These are phyloP conservation scores for Trichoplusia ni DNA, from an alignment of 1,140 invertebrate species.

Conservation along the genomic window DNA sequence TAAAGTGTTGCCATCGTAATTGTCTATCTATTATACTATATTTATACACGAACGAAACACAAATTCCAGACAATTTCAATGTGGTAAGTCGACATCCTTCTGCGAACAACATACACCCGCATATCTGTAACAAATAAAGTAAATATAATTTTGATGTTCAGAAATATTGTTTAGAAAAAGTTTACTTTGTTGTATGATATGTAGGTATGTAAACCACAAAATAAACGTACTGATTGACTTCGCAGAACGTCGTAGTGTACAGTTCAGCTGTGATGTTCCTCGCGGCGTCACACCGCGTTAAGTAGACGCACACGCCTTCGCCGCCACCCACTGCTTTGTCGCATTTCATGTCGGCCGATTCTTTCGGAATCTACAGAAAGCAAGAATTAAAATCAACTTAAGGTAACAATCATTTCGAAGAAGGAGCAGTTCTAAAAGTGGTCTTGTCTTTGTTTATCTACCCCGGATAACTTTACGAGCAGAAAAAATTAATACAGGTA, in stretches of 20 bases:
- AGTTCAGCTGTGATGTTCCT: conserved; percentile 41
- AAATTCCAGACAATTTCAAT: too few species aligned
- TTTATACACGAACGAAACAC: background rate
- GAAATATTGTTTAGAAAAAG: too few species aligned
- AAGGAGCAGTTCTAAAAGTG: too few species aligned
- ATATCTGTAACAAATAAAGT: conserved; percentile 51
- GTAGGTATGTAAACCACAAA: background rate
- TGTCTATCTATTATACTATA: background rate
- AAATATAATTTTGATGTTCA: too few species aligned
- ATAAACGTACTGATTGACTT: conserved; percentile 38
- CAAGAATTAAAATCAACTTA: too few species aligned
- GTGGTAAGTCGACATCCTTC: conserved; percentile 36
- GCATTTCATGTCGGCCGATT: conserved; percentile 45
- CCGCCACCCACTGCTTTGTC: conserved; percentile 39
- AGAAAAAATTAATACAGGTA: too few species aligned
- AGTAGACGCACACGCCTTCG: conserved; percentile 58
- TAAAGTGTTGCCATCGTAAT: background rate
- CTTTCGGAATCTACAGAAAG: conserved; percentile 41
- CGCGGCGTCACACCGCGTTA: conserved; percentile 61
- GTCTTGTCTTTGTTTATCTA: too few species aligned
- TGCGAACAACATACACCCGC: conserved; percentile 66
- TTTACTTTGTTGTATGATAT: background rate
- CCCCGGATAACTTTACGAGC: too few species aligned
- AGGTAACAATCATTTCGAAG: too few species aligned
- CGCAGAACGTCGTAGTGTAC: conserved; percentile 54